Base-by-base conservation (phyloP, 2,888 invertebrate species). In the Exephanes ischioxanthus region DNA sequence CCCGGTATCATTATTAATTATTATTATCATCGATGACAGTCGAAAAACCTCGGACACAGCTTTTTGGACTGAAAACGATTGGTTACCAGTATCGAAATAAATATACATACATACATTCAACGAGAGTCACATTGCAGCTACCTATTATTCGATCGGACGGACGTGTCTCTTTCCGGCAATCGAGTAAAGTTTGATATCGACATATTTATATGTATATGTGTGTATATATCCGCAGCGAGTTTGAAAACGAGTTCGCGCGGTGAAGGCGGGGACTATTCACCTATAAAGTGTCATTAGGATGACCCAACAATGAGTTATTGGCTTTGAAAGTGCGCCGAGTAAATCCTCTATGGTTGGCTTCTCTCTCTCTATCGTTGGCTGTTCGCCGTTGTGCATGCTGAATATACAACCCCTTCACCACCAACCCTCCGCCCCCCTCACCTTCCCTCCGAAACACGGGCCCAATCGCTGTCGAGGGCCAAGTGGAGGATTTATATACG, bases 231-330 rank as follows among this genome's bases (percentile, higher is more conserved):
- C 51, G 41, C 45, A 71, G 58, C 53, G 61, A 80, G 76, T 76
- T 80, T 72, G 67, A 63, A 51, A 75, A 80, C n/a, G 67, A 80
- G 67, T 72, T 77, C 14, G 71, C 19, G 30, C 71, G 66, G 9
- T 58, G 67, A 63, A 22, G 63, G 81, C 51, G 72, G 77, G 51
- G n/a, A 85, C 81, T 70, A 78, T 73, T 85, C 79, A 87, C 89
- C 90, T 90, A 90, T 90, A 90, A 91, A 90, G 90, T 91, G 90
- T 90, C 91, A 91, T 92, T 92, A 90, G 90, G 88, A 91, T 91
- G 91, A 92, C 91, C 89, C 90, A 91, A 92, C 92, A 91, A 90
- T 91, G 89, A 92, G 90, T 91, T 92, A 92, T 92, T 92, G 91
- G 92, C 92, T 92, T 91, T 91, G 90, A 91, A 92, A 92, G 91